phyloP scores from a whole-genome alignment of 1,140 invertebrate species.

The Conopomorpha cramerella region DNA sequence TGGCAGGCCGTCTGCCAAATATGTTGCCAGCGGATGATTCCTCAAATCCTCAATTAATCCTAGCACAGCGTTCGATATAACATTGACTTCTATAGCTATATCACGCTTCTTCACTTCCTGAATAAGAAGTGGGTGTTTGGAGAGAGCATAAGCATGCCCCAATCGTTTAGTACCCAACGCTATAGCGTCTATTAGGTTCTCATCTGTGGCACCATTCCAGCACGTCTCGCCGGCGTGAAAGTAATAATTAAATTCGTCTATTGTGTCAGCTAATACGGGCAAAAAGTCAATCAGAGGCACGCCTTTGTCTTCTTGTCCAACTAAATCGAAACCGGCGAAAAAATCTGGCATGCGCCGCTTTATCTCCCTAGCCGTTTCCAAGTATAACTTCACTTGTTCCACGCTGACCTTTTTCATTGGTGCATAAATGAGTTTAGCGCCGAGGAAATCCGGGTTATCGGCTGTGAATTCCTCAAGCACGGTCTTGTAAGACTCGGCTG shows the following conservation, averaged over 20 bases:
- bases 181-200: constrained; percentile 81
- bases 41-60: constrained; percentile 74
- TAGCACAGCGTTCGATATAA: constrained; percentile 82
- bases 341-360: constrained; percentile 59
- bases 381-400: constrained; percentile 39
- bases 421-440: constrained; percentile 74
- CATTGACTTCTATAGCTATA: constrained; percentile 82
- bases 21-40: constrained; percentile 76
- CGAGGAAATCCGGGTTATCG: constrained; percentile 70
- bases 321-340: constrained; percentile 77
- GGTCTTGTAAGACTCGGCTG: constrained; percentile 64
- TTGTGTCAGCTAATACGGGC: constrained; percentile 54
- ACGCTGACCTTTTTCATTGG: constrained; percentile 51
- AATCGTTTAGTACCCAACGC: constrained; percentile 75
- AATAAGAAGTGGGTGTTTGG: constrained; percentile 75
- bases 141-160: constrained; percentile 68
- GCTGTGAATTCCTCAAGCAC: constrained; percentile 61
- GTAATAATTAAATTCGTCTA: constrained; percentile 67
- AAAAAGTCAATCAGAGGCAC: constrained; percentile 66
- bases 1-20: constrained; percentile 68
- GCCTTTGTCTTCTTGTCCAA: constrained; percentile 75
- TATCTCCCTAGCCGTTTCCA: constrained; percentile 54
- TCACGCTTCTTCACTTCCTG: constrained; percentile 63
- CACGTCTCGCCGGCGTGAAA: constrained; percentile 86
- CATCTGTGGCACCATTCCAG: constrained; percentile 70